Evolutionary conservation across 2,888 invertebrate genomes (phyloP).

Genomic region (Habrosyne pyritoides): DNA sequence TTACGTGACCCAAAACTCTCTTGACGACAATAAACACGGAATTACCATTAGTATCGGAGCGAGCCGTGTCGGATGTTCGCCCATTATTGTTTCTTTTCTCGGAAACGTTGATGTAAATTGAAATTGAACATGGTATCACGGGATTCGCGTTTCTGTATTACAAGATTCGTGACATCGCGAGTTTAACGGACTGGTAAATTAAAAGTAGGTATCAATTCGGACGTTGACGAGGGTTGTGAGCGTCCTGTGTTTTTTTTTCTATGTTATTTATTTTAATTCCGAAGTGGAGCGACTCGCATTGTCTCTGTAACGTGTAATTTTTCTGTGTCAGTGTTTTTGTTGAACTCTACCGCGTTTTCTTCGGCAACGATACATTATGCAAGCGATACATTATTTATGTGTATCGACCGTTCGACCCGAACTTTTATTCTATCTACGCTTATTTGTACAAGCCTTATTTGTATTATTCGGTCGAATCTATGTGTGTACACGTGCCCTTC

Average conservation of each 20-base stretch:
- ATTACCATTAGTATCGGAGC: slow-evolving; percentile 1
- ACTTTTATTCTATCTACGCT: slow-evolving; percentile 22
- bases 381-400: slow-evolving; percentile 52
- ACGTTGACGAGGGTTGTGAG: slow-evolving; percentile 59
- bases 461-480: slow-evolving; percentile 26
- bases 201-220: slow-evolving; percentile 55
- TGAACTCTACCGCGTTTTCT: slow-evolving; percentile 25
- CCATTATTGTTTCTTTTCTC: slow-evolving; percentile 18
- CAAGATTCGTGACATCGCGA: slow-evolving; percentile 44
- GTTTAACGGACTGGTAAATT: slow-evolving; percentile 63
- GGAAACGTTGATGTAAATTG: slow-evolving; percentile 25
- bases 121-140: slow-evolving; percentile 33
- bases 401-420: slow-evolving; percentile 37
- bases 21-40: not conserved
- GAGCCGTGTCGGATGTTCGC: not conserved
- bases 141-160: slow-evolving; percentile 21
- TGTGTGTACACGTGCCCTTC: slow-evolving; percentile 17
- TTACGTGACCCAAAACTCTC: slow-evolving; percentile 20
- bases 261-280: slow-evolving; percentile 40
- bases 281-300: slow-evolving; percentile 20
- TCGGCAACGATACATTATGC: slow-evolving; percentile 46
- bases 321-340: slow-evolving; percentile 36
- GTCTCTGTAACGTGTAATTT: slow-evolving; percentile 10
- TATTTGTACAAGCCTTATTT: slow-evolving; percentile 37
- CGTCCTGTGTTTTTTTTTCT: slow-evolving; percentile 29